Evolutionary conservation across 2,113 vertebrate genomes (phyloP), one percentile per base, ranked within the genome.

Genomic region (Cardinalis cardinalis): DNA sequence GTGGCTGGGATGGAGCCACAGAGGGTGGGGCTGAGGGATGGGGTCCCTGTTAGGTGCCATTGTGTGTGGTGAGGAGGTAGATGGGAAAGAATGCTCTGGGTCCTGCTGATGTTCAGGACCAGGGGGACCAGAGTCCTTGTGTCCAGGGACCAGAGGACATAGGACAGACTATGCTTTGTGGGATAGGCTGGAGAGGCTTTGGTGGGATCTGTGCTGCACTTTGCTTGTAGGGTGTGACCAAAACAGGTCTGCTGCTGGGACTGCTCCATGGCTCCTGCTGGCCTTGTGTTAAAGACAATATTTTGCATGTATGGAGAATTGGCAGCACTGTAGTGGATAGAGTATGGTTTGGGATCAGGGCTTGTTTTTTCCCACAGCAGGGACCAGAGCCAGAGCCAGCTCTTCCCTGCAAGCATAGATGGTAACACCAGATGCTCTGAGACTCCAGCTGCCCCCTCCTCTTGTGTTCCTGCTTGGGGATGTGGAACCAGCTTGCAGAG

Each of bases 231-330:
- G 70, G 77, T 76, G 89, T 87, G 70, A 53, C 55, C 4, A 25
- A 41, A 84, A 49, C 1, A 5, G 24, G 13, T 41, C 82, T 76
- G 71, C 78, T 87, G 91, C 93, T 93, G 91, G 24, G 82, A 5
- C 46, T 36, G 70, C 63, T 69, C 52, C 46, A 3, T 0, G 2
- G 31, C 4, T 75, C 84, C 89, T 0, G 2, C 81, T 28, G 91
- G 25, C 48, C 43, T 53, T 9, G 28, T 25, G 55, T n/a, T 83
- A 83, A 76, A 73, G 87, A 80, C 56, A 92, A 92, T 92, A 88
- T 95, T 95, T 82, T 94, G 71, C 48, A 31, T 0, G 18, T 20
- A 23, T 2, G 2, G 59, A 83, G 68, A 73, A 51, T 12, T 90
- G 91, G 64, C 48, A 70, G 76, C 5, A 18, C 82, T 59, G 71